Conservation (phyloP, 2,113 vertebrate genomes). For the Caretta caretta region DNA sequence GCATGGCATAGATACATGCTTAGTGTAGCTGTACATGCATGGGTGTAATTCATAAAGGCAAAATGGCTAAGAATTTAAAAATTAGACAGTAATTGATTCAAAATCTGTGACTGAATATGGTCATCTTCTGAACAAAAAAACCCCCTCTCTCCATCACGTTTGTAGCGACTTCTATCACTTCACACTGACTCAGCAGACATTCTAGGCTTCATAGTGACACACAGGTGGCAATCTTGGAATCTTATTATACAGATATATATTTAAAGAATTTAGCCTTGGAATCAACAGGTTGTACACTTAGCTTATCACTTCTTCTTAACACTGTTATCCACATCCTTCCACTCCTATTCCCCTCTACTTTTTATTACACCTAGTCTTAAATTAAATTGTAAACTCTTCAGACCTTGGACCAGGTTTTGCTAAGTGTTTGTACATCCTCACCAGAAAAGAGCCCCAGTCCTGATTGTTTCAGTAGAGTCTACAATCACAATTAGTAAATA, state of each 20-base stretch:
- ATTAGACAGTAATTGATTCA: background rate
- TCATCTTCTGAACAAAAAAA: background rate
- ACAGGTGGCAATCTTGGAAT: background rate
- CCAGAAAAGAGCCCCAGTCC: background rate
- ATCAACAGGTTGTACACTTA: background rate
- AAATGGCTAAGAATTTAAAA: background rate
- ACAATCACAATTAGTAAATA: background rate
- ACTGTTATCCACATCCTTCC: background rate
- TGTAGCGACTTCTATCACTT: background rate
- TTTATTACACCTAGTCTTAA: background rate
- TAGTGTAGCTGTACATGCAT: background rate
- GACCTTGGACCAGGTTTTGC: background rate
- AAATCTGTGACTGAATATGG: background rate
- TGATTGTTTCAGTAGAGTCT: background rate
- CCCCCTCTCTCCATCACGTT: background rate
- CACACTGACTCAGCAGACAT: background rate
- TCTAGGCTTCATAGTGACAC: background rate
- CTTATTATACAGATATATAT: background rate
- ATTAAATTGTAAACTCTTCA: background rate
- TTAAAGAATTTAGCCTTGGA: background rate
- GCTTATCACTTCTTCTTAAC: background rate
- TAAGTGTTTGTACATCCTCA: background rate
- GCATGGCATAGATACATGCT: background rate
- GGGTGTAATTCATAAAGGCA: background rate
- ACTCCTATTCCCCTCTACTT: background rate